Evolutionary conservation across 2,113 vertebrate species (phyloP).

Genomic region (Lucifuga dentata): DNA sequence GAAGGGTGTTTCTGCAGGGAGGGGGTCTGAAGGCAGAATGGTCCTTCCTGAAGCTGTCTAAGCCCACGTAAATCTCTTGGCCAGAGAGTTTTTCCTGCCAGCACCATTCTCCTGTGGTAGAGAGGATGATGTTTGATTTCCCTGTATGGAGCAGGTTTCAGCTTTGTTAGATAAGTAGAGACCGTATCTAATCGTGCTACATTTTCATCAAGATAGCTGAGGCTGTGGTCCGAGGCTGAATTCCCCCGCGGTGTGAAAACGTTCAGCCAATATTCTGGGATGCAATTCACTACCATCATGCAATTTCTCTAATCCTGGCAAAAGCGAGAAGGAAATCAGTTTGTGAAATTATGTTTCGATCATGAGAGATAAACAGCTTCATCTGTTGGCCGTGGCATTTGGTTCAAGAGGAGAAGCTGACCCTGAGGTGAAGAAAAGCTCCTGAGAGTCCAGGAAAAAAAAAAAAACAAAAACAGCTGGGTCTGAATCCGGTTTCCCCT

Average conservation of each 20-base stretch:
- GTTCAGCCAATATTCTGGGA: not conserved
- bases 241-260: not conserved
- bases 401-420: slow-evolving; percentile 35
- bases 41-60: slow-evolving; percentile 27
- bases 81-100: slow-evolving; percentile 17
- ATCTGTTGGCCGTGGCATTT: slow-evolving; percentile 6
- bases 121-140: slow-evolving; percentile 52
- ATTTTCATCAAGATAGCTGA: slow-evolving; percentile 13
- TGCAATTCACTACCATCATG: not conserved
- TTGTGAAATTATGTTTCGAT: not conserved
- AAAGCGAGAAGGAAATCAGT: too few species aligned
- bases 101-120: slow-evolving; percentile 34
- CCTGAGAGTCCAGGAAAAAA: slow-evolving; percentile 7
- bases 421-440: slow-evolving; percentile 17
- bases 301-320: not conserved
- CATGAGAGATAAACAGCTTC: not conserved
- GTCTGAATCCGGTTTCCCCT: slow-evolving; percentile 38
- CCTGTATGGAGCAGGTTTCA: slow-evolving; percentile 42
- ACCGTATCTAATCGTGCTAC: slow-evolving; percentile 6
- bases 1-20: not conserved
- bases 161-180: slow-evolving; percentile 22
- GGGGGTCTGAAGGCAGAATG: slow-evolving; percentile 31
- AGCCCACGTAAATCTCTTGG: slow-evolving; percentile 49
- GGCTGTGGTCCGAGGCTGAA: not conserved
- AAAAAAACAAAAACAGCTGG: slow-evolving; percentile 36